These are phyloP conservation scores for Anser brachyrhynchus DNA, from an alignment of 2,113 vertebrate species.

Conservation along the genomic window DNA sequence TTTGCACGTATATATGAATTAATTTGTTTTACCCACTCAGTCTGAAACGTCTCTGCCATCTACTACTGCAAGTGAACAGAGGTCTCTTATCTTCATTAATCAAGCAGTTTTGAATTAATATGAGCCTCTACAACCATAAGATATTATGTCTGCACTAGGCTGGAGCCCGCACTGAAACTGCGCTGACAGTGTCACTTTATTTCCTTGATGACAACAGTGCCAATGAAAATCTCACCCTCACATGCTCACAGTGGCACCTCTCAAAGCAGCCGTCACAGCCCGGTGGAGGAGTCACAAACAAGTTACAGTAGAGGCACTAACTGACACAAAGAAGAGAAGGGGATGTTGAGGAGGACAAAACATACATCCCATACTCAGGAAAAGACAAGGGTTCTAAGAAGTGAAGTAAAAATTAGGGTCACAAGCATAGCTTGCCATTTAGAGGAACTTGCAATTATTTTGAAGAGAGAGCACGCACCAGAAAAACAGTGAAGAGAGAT, in stretches of 20 bases:
- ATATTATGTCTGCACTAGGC: background rate
- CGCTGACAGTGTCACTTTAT: background rate
- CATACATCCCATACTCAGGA: fast-evolving
- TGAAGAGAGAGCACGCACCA: background rate
- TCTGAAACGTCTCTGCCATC: background rate
- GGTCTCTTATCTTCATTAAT: background rate
- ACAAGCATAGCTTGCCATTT: background rate
- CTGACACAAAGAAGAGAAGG: background rate
- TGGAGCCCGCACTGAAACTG: background rate
- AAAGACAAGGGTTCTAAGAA: background rate
- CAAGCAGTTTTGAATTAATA: background rate
- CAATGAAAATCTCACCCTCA: background rate
- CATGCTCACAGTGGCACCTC: background rate
- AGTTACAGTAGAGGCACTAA: background rate
- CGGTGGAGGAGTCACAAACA: background rate
- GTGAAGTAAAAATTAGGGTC: background rate
- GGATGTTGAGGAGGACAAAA: background rate
- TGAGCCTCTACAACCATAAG: background rate
- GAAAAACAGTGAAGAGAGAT: background rate
- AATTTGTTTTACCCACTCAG: background rate
- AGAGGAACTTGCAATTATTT: background rate
- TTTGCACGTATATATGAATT: background rate
- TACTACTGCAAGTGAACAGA: conserved; percentile 8
- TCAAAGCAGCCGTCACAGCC: background rate
- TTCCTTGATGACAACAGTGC: background rate